phyloP scores from a whole-genome alignment of 2,888 invertebrate genomes.

The Limnephilus auricula region DNA sequence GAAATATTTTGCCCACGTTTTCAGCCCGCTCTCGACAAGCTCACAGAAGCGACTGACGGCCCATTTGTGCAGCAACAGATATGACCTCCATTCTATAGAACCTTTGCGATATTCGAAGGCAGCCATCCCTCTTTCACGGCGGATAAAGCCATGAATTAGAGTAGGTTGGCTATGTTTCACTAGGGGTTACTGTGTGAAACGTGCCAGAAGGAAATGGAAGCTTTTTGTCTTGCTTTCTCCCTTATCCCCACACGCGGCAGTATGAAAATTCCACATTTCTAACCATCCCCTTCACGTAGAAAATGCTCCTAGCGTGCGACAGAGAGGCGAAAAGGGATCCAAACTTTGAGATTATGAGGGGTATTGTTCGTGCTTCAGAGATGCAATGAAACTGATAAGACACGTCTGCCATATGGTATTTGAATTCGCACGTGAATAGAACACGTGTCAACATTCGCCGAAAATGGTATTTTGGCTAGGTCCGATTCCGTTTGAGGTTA shows the following conservation, averaged over 20 bases:
- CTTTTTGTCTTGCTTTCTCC: slow-evolving; percentile 47
- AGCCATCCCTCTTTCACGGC: slow-evolving; percentile 44
- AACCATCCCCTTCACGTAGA: slow-evolving; percentile 32
- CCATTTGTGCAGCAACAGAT: slow-evolving; percentile 65
- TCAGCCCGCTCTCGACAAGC: slow-evolving; percentile 47
- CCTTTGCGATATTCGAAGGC: slow-evolving; percentile 12
- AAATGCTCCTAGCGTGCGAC: not conserved
- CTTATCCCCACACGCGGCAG: slow-evolving; percentile 17
- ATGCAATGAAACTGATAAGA: slow-evolving; percentile 60
- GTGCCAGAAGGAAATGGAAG: slow-evolving; percentile 45
- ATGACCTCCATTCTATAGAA: slow-evolving; percentile 52
- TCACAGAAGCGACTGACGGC: slow-evolving; percentile 61
- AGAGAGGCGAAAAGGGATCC: slow-evolving; percentile 29
- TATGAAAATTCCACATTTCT: slow-evolving; percentile 52
- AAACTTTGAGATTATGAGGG: slow-evolving; percentile 50
- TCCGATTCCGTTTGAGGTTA: not conserved
- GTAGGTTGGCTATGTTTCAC: not conserved
- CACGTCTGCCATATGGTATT: slow-evolving; percentile 37
- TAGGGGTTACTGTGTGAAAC: slow-evolving; percentile 2
- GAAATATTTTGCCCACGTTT: not conserved
- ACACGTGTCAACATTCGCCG: not conserved
- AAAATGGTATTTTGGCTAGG: not conserved
- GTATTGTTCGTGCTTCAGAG: slow-evolving; percentile 51
- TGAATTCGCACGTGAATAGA: slow-evolving; percentile 9
- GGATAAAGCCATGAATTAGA: slow-evolving; percentile 13